Evolutionary conservation across 2,797 vertebrate species (phyloP), one percentile per base, ranked within the genome.

Genomic region (Pangasius macronema): DNA sequence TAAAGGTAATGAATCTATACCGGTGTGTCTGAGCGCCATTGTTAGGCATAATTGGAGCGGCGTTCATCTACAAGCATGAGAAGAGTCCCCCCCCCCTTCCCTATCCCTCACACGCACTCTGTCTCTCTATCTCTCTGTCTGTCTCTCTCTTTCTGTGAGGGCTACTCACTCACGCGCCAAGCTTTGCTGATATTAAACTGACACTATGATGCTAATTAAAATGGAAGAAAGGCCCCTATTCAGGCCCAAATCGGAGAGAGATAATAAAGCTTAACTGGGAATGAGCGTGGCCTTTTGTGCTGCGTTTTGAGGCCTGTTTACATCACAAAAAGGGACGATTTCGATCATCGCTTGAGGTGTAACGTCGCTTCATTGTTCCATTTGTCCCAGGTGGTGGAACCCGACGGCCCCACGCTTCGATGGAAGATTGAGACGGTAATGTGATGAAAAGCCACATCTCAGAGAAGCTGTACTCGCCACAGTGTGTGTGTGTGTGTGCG

Each of bases 201-300:
- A 94, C 95, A 94, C 94, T 93, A 95, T 95, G 95, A 94, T 96
- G 94, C 96, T 97, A 97, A 98, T 97, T 97, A 97, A 97, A 95
- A 93, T 91, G 93, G 96, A 94, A 96, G 95, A 96, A 96, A 95
- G 93, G 94, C 95, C 95, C 94, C 94, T 93, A 95, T 95, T 97
- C 95, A 94, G 93, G 93, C 79, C 77, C 79, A 87, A 88, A 89
- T 89, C 88, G 18, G 85, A 85, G 87, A 63, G 80, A 91, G 86
- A 87, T 89, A 91, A 88, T 89, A 88, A 83, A 87, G 68, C 84
- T 53, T 82, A 82, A 85, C 88, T 80, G 88, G 73, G 84, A 85
- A 89, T 68, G 81, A 87, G 83, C 59, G 65, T 86, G 63, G 88
- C 85, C 83, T 87, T 88, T 91, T 91, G 88, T 91, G 83, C 87